Evolutionary conservation across 2,797 vertebrate genomes (phyloP), one percentile per base, ranked within the genome.

Genomic region (Atherinosoma microstoma): DNA sequence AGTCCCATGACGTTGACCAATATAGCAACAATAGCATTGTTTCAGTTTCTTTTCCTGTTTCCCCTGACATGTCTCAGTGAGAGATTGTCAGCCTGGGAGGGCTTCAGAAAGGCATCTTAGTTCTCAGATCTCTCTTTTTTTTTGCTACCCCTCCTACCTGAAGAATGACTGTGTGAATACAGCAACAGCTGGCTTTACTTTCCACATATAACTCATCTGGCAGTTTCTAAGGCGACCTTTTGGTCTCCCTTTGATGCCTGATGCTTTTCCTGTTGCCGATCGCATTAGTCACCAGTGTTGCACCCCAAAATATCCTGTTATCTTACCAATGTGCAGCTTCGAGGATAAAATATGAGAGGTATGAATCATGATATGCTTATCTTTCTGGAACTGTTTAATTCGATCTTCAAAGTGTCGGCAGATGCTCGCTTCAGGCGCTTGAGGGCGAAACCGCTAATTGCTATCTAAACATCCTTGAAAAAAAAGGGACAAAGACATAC

Each of bases 381-480:
- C 84, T 27, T 38, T 38, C 22, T 3, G 2, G 79, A 84, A 87
- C 65, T 75, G 64, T 58, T 79, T 84, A 76, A 84, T 80, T 81
- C 78, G 27, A 72, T 78, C 76, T 84, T 88, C 75, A 89, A 85
- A 91, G 79, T 61, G 6, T 80, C 72, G 58, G 59, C 78, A 72
- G 70, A 65, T 63, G 71, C 83, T 68, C 66, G 75, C 70, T 73
- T 72, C 75, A 80, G 60, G 67, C 18, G 85, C 85, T 89, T 75
- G 49, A 74, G 84, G 89, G 85, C 64, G 83, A 90, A 94, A 92
- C 90, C 78, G 90, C 93, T 96, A 95, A 96, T 97, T 96, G 94
- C 92, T 65, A 76, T 90, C 88, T 94, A 93, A 93, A 93, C 92
- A 94, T 79, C 91, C 88, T 94, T 86, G 69, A n/a, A n/a, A n/a